Evolutionary conservation across 1,140 invertebrate genomes (phyloP).

Genomic region (Drosophila quadrilineata): DNA sequence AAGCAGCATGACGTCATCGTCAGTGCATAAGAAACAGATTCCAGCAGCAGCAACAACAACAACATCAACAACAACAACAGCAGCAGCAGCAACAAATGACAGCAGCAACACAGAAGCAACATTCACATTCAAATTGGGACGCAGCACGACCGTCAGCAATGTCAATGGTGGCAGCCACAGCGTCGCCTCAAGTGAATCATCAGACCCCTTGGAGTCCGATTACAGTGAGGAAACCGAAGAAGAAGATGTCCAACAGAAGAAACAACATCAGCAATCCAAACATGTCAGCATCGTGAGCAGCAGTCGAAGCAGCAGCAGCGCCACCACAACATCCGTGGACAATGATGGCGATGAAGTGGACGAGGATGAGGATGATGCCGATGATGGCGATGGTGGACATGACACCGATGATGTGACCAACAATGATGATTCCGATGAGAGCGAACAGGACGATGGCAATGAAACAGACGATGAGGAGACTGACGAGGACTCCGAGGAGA

Average conservation of each 20-base stretch:
- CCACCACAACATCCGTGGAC: slow-evolving; percentile 45
- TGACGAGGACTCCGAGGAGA: slow-evolving; percentile 66
- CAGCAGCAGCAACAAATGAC: slow-evolving; percentile 37
- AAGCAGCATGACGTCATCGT: slow-evolving; percentile 51
- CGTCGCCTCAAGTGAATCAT: slow-evolving; percentile 71
- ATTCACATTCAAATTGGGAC: slow-evolving; percentile 72
- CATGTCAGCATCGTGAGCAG: slow-evolving; percentile 11
- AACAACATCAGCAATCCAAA: slow-evolving; percentile 18
- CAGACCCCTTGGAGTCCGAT: slow-evolving; percentile 76
- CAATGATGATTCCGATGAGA: slow-evolving; percentile 55
- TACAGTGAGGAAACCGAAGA: slow-evolving; percentile 70
- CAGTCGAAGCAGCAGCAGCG: slow-evolving; percentile 35
- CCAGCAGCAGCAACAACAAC: slow-evolving; percentile 7
- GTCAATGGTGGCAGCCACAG: slow-evolving; percentile 35
- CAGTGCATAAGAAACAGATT: too few species aligned
- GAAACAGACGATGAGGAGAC: slow-evolving; percentile 74
- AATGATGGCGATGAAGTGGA: slow-evolving; percentile 46
- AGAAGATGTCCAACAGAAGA: slow-evolving; percentile 27
- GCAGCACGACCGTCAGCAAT: slow-evolving; percentile 12
- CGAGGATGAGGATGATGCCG: slow-evolving; percentile 47
- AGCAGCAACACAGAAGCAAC: slow-evolving; percentile 66
- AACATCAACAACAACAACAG: slow-evolving; percentile 45
- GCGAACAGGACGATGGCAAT: slow-evolving; percentile 73
- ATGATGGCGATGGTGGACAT: slow-evolving; percentile 44
- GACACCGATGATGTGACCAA: slow-evolving; percentile 59